Evolutionary conservation across 2,797 vertebrate genomes (phyloP).

Genomic region (Caiman crocodilus): DNA sequence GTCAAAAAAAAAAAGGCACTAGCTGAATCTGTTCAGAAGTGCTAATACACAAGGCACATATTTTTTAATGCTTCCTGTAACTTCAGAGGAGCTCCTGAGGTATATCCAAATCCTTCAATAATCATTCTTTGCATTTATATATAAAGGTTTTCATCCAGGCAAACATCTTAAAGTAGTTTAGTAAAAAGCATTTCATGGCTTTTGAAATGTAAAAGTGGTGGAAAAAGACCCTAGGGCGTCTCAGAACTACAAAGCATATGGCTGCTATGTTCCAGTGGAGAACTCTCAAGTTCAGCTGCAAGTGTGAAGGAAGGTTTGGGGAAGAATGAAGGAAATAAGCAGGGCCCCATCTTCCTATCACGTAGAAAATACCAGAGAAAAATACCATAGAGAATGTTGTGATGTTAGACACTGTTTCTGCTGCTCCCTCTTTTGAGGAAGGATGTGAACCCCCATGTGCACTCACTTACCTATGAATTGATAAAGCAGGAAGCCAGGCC

Average conservation of each 20-base stretch:
- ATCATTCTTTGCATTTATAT: background rate
- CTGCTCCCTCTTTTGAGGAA: background rate
- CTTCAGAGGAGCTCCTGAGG: background rate
- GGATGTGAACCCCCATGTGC: background rate
- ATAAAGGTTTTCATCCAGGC: background rate
- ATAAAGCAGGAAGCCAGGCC: background rate
- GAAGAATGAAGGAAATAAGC: background rate
- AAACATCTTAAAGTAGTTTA: background rate
- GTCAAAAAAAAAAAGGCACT: background rate
- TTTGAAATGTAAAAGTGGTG: background rate
- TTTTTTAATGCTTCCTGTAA: background rate
- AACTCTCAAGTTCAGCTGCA: constrained; percentile 1
- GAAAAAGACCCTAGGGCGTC: background rate
- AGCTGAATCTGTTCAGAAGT: background rate
- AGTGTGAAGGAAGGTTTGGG: background rate
- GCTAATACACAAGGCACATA: background rate
- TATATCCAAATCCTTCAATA: background rate
- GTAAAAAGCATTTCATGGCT: background rate
- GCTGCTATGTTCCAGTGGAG: background rate
- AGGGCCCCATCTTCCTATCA: background rate
- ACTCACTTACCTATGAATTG: background rate
- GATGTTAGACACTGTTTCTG: background rate
- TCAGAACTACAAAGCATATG: background rate
- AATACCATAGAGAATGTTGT: background rate
- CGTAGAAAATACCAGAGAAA: background rate